A percentile compares a stretch with the other conserved stretches of the same genome.
Evolutionary conservation across 2,797 vertebrate species (phyloP).

Genomic region (Thaleichthys pacificus): DNA sequence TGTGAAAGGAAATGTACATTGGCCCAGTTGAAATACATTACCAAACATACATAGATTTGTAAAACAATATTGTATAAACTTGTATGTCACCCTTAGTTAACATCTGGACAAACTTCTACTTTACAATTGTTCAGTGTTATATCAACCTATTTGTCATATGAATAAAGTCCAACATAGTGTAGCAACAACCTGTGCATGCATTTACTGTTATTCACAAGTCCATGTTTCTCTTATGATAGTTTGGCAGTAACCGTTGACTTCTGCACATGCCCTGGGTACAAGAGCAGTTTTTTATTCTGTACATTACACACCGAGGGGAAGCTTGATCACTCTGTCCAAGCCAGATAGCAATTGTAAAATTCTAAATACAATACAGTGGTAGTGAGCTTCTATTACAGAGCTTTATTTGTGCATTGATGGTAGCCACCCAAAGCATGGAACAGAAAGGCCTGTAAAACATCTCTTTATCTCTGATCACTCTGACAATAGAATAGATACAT

Average conservation of each 20-base stretch:
- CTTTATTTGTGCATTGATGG: not conserved
- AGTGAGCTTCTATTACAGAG: constrained; percentile 1
- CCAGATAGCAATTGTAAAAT: not conserved
- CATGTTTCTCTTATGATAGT: not conserved
- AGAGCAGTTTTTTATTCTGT: constrained; percentile 2
- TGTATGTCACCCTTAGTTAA: not conserved
- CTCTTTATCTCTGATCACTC: too few relatives aligned
- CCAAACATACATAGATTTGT: too few relatives aligned
- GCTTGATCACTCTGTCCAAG: constrained; percentile 1
- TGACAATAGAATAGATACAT: not conserved
- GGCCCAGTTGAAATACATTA: not conserved
- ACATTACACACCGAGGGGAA: not conserved
- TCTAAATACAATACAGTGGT: constrained; percentile 7
- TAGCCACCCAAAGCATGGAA: not conserved
- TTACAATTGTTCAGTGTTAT: not conserved
- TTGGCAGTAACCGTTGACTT: constrained; percentile 3
- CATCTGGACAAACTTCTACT: not conserved
- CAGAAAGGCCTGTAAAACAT: not conserved
- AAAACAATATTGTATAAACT: not conserved
- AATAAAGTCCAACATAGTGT: not conserved
- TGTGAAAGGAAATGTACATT: not conserved
- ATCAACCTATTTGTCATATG: not conserved
- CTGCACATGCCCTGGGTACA: not conserved
- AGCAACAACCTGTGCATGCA: not conserved
- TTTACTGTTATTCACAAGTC: not conserved